These are phyloP conservation scores for Entelurus aequoreus DNA, from an alignment of 2,113 vertebrate genomes.

Conservation along the genomic window DNA sequence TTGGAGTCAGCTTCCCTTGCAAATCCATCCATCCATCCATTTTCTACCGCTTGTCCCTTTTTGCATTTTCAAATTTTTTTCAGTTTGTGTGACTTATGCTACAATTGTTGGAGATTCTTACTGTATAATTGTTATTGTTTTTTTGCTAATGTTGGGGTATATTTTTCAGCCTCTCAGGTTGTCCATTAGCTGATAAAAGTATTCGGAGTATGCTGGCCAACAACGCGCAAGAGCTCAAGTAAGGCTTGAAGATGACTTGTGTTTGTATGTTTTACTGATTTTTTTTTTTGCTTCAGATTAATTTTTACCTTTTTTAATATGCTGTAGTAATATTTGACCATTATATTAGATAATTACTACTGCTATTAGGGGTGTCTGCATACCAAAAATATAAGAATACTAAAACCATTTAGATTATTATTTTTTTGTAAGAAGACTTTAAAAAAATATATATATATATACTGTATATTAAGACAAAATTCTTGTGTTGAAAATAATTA, in stretches of 20 bases:
- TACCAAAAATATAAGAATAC: too few species aligned
- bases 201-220: constrained; percentile 99
- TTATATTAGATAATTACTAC: too few species aligned
- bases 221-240: constrained; percentile 99
- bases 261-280: neutral
- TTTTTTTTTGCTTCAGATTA: neutral
- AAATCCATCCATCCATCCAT: too few species aligned
- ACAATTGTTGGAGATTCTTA: constrained; percentile 21
- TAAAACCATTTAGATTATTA: too few species aligned
- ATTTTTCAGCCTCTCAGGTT: constrained; percentile 98
- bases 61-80: constrained; percentile 69
- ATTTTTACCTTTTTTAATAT: too few species aligned
- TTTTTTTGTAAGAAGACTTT: too few species aligned
- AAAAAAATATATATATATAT: neutral
- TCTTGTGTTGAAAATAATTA: too few species aligned
- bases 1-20: constrained; percentile 58
- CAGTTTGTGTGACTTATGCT: constrained; percentile 14
- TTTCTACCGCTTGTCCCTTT: constrained; percentile 67
- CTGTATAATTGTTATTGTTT: constrained; percentile 4
- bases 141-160: constrained; percentile 76
- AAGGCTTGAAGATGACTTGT: constrained; percentile 73
- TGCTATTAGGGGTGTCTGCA: too few species aligned
- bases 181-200: constrained; percentile 99
- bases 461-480: neutral
- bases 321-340: too few species aligned